A percentile compares a stretch with the other conserved stretches of the same genome.
phyloP scores from a whole-genome alignment of 2,888 invertebrate genomes.

The Cyclophora albipunctata region DNA sequence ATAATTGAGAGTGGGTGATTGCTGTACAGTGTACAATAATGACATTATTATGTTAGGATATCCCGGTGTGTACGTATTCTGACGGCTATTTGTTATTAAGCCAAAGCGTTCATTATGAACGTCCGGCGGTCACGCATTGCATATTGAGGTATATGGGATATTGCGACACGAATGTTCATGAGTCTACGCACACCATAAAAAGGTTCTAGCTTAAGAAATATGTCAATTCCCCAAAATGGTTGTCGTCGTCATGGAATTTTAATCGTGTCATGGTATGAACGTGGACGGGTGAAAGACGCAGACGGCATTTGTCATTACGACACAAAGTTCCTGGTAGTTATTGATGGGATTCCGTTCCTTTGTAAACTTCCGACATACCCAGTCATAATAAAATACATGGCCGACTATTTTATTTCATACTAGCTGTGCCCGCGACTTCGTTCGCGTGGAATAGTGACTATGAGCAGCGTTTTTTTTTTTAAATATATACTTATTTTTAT shows the following conservation, averaged over 20 bases:
- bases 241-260: slow-evolving; percentile 46
- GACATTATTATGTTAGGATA: slow-evolving; percentile 44
- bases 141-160: slow-evolving; percentile 55
- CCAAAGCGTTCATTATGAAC: slow-evolving; percentile 50
- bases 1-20: too few species aligned
- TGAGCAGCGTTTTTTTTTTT: too few species aligned
- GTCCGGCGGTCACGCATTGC: slow-evolving; percentile 61
- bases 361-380: too few species aligned
- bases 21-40: too few species aligned
- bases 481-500: too few species aligned
- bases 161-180: slow-evolving; percentile 46
- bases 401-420: too few species aligned
- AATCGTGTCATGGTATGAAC: slow-evolving; percentile 47
- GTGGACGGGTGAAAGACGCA: slow-evolving; percentile 25
- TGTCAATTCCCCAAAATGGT: slow-evolving; percentile 44
- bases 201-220: slow-evolving; percentile 32
- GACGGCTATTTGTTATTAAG: slow-evolving; percentile 68
- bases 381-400: too few species aligned
- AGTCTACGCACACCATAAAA: slow-evolving; percentile 29
- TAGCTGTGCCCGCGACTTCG: too few species aligned
- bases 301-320: too few species aligned
- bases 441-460: too few species aligned
- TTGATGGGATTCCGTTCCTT: too few species aligned
- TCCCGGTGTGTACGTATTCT: slow-evolving; percentile 33
- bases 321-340: too few species aligned